These are phyloP conservation scores for Ennomos quercinarius DNA, from an alignment of 2,888 invertebrate genomes.

Conservation along the genomic window DNA sequence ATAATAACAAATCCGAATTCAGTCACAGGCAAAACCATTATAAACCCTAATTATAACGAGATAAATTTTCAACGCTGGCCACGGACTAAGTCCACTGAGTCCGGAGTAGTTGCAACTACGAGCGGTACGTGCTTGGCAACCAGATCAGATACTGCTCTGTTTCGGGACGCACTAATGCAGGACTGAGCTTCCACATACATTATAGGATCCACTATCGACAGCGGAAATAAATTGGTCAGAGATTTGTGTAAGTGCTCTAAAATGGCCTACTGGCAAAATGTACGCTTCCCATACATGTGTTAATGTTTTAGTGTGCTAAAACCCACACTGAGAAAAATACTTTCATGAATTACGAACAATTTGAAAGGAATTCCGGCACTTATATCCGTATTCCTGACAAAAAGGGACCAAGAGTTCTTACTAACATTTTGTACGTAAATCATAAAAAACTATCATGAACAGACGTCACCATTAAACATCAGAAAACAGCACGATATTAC, in stretches of 20 bases:
- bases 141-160: conserved; percentile 11
- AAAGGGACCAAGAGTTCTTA: no score
- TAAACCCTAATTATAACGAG: neutral
- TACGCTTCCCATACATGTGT: neutral
- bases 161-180: conserved; percentile 19
- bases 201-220: conserved; percentile 11
- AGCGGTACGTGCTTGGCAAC: conserved; percentile 20
- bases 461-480: no score
- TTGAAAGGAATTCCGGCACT: no score
- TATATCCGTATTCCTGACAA: no score
- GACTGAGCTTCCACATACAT: conserved; percentile 6
- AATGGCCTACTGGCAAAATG: neutral
- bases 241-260: conserved; percentile 4
- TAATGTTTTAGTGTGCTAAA: no score
- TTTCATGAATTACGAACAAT: no score
- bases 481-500: no score
- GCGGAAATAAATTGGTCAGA: conserved; percentile 5
- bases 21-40: neutral
- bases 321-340: no score
- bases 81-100: conserved; percentile 17
- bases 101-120: conserved; percentile 18
- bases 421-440: no score
- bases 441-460: no score
- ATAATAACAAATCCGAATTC: no score
- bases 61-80: conserved; percentile 16